phyloP scores from a whole-genome alignment of 1,140 invertebrate genomes.

The Brachionus asplanchnoidis region DNA sequence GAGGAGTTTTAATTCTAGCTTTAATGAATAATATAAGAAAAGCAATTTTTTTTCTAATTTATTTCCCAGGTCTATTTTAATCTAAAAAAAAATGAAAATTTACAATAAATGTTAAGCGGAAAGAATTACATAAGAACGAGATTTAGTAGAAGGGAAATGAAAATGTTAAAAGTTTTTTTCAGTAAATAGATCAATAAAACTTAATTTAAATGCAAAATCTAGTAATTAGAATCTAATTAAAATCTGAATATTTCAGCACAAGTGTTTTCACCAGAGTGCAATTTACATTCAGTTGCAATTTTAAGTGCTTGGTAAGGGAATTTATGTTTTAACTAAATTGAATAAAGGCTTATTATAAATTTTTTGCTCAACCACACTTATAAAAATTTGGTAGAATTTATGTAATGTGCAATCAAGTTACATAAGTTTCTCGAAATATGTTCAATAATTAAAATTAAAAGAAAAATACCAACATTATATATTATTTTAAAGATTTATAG shows the following conservation, averaged over 20 bases:
- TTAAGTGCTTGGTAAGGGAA: background rate
- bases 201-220: constrained; percentile 5
- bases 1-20: background rate
- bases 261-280: background rate
- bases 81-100: background rate
- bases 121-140: background rate
- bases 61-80: background rate
- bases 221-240: background rate
- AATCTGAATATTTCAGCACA: background rate
- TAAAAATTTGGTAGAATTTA: background rate
- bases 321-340: background rate
- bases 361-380: background rate
- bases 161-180: background rate
- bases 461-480: too few relatives aligned
- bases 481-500: too few relatives aligned
- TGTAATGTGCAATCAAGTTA: background rate
- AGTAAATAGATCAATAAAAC: background rate
- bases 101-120: background rate
- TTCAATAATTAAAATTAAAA: background rate
- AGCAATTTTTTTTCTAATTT: background rate
- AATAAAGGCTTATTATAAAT: background rate
- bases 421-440: background rate
- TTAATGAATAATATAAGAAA: background rate
- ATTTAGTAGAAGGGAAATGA: background rate
- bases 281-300: background rate